Evolutionary conservation across 2,888 invertebrate genomes (phyloP), one percentile per base, ranked within the genome.

Genomic region (Colostygia pectinataria): DNA sequence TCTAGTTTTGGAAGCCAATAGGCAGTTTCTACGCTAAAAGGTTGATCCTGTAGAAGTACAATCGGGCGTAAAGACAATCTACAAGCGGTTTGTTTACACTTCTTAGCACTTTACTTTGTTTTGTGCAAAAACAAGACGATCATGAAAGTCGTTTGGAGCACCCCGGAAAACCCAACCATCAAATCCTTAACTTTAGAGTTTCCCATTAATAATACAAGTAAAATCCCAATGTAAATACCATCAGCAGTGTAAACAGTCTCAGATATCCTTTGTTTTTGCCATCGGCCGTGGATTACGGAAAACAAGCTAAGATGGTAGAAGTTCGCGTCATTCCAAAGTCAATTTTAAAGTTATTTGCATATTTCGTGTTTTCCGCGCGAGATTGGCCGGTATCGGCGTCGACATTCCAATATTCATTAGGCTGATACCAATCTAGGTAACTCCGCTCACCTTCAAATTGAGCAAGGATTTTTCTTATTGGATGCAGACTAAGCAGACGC

Each of bases 261-360:
- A 14, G 48, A 20, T 32, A 33, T 40, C 40, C 39, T 34, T 51
- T 57, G 53, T 57, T 59, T 55, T 55, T 51, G 45, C 9, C 49
- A 32, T 39, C 48, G 14, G 45, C 51, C 54, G 39, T 48, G 58
- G 53, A 56, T 56, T 56, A 61, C 48, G 51, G 44, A 23, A 47
- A 56, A 54, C 54, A 58, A 55, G 55, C 49, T 57, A 57, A 57
- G 55, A 53, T 46, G 56, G 52, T 54, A 39, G 45, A 65, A 63
- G 59, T 71, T 60, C 48, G 53, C 45, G 65, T 63, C 59, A 68
- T 71, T 71, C 64, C 69, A 57, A 74, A 80, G 77, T 74, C 71
- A 77, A 80, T 81, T 79, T 79, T 71, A 74, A 78, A 79, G 70
- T 70, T 69, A 79, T 81, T 81, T 77, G 74, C 80, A 81, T 82